Conservation (phyloP, 2,888 invertebrate species). For the Lycaena phlaeas region DNA sequence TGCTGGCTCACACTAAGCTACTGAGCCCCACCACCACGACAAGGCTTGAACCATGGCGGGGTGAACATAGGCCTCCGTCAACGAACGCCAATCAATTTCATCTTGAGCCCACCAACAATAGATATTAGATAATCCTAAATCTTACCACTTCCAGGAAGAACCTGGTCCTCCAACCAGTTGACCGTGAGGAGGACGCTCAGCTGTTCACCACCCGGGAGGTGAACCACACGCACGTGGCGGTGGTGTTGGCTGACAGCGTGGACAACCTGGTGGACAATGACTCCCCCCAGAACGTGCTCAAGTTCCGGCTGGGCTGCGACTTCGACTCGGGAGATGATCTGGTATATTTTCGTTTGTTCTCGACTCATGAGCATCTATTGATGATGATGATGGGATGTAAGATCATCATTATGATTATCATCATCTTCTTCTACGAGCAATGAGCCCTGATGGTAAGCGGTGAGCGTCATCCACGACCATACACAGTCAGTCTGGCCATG, state of each 20-base stretch:
- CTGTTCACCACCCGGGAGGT: conserved; percentile 83
- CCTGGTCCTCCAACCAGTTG: conserved; percentile 80
- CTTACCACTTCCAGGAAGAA: conserved; percentile 61
- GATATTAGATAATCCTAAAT: neutral
- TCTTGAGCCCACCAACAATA: no score
- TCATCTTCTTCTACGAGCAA: no score
- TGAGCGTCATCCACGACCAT: no score
- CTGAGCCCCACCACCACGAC: no score
- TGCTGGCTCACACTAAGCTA: no score
- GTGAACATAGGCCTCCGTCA: no score
- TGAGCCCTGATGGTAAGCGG: no score
- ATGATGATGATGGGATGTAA: neutral
- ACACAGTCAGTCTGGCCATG: no score
- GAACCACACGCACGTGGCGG: conserved; percentile 83
- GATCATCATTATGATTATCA: neutral
- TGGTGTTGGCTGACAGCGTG: conserved; percentile 82
- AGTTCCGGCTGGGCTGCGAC: conserved; percentile 86
- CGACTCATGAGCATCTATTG: no score
- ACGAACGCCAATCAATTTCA: no score
- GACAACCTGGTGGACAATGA: conserved; percentile 88
- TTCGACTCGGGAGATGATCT: conserved; percentile 78
- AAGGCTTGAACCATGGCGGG: no score
- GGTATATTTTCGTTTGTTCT: conserved; percentile 63
- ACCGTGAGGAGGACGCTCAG: conserved; percentile 79
- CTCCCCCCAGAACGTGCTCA: conserved; percentile 84